Conservation (phyloP, 23 tunicate species). For the Ciona savignyi region DNA sequence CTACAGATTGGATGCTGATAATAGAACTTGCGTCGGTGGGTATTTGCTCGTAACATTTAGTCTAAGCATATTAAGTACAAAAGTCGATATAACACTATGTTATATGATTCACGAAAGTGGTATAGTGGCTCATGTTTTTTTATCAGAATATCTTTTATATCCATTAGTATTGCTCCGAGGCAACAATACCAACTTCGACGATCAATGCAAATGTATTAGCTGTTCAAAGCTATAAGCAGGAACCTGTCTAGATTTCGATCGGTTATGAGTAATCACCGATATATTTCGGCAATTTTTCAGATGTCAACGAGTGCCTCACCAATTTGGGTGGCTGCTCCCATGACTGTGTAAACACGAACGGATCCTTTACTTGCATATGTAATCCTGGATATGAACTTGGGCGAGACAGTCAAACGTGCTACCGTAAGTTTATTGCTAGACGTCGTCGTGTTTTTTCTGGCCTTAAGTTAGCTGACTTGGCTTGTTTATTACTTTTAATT, state of each 20-base stretch:
- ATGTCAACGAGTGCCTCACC: constrained; percentile 76
- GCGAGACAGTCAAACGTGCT: constrained; percentile 63
- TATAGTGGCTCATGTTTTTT: too few relatives aligned
- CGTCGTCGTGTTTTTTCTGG: too few relatives aligned
- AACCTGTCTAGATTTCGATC: not conserved
- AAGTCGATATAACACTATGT: too few relatives aligned
- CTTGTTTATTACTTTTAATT: too few relatives aligned
- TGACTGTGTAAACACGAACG: constrained; percentile 80
- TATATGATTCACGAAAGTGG: too few relatives aligned
- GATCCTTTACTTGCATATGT: constrained; percentile 83
- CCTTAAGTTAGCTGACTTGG: too few relatives aligned
- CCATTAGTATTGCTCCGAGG: not conserved
- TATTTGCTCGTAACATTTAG: too few relatives aligned
- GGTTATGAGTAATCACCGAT: not conserved
- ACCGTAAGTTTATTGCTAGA: constrained; percentile 83
- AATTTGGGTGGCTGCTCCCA: constrained; percentile 84
- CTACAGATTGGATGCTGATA: constrained; percentile 37
- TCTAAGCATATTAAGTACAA: too few relatives aligned
- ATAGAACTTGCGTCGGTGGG: constrained; percentile 61
- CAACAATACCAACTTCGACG: too few relatives aligned
- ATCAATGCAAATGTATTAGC: too few relatives aligned
- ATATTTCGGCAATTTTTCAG: constrained; percentile 26
- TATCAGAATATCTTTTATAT: not conserved
- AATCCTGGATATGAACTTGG: constrained; percentile 88
- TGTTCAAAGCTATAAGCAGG: not conserved